Base-by-base conservation (phyloP, 2,797 vertebrate species). In the Pangasius mekongensis region DNA sequence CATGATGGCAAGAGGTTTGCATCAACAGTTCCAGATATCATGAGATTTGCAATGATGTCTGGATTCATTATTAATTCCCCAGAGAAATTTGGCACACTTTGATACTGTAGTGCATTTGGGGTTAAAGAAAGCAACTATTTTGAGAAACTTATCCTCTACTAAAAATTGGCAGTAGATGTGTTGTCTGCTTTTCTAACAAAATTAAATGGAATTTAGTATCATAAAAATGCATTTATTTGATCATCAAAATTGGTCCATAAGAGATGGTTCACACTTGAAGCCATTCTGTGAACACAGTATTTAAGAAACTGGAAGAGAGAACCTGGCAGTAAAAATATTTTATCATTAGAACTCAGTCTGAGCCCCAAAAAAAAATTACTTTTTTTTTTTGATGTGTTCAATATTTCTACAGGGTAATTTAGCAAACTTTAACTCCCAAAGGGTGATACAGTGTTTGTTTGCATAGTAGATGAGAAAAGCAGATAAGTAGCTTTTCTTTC, bases 1-100 rank as follows among this genome's bases (percentile, higher is more conserved):
- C 39, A 62, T 73, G 39, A 88, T 73, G 54, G 52, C 62, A 82
- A 62, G 77, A 62, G 80, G 36, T 43, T 62, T 16, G 56, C 27
- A n/a, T n/a, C 24, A 82, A 8, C 80, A 43, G 81, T 83, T 64
- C 16, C 81, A 18, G 27, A 27, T 7, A 18, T 43, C 58, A 60
- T 27, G 24, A 83, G 6, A 64, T 83, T 83, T 83, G 36, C 80
- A 27, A 24, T 39, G 56, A 60, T 27, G 2, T 80, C 30, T 36
- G 54, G 1, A 80, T 56, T 80, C 20, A 22, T 6, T 33, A 20
- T 36, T 36, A 33, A 56, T 58, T 56, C 30, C 54, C 54, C 30
- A 6, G 52, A 56, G 77, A 30, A 22, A 80, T 81, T 43, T 62
- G 36, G 18, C 78, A 60, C 33, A 82, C 22, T 82, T 82, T 82